These are phyloP conservation scores for Microctonus hyperodae DNA, from an alignment of 2,888 invertebrate genomes.

Conservation along the genomic window DNA sequence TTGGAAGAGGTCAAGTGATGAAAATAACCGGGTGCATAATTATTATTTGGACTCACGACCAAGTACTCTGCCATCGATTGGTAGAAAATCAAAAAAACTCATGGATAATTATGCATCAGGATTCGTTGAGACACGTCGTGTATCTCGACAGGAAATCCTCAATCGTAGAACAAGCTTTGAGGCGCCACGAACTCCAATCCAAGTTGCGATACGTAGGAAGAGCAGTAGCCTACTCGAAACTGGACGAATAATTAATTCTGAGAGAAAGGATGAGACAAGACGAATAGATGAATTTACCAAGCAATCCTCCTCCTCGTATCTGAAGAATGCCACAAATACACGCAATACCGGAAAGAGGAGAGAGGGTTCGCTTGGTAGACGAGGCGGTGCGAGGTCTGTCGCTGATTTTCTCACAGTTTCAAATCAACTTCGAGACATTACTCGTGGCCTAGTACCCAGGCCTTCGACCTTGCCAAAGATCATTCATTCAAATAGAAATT, in stretches of 20 bases:
- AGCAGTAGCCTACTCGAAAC: slow-evolving; percentile 36
- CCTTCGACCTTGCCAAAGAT: slow-evolving; percentile 59
- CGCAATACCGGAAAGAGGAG: slow-evolving; percentile 40
- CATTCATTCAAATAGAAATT: slow-evolving; percentile 39
- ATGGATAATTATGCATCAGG: slow-evolving; percentile 22
- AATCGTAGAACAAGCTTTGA: slow-evolving; percentile 45
- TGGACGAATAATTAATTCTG: slow-evolving; percentile 20
- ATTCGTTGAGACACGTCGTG: slow-evolving; percentile 37
- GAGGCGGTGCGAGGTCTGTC: slow-evolving; percentile 46
- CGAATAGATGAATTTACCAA: slow-evolving; percentile 32
- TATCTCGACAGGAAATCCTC: slow-evolving; percentile 57
- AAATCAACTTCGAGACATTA: slow-evolving; percentile 41
- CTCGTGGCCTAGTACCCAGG: slow-evolving; percentile 45
- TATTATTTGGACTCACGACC: slow-evolving; percentile 42
- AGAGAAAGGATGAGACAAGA: slow-evolving; percentile 27
- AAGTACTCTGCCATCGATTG: slow-evolving; percentile 51
- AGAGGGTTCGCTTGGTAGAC: slow-evolving; percentile 39
- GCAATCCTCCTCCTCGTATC: slow-evolving; percentile 40
- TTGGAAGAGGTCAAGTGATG: slow-evolving; percentile 31
- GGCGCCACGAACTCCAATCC: slow-evolving; percentile 16
- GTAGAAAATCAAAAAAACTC: slow-evolving; percentile 40
- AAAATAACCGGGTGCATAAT: slow-evolving; percentile 29
- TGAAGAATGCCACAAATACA: slow-evolving; percentile 39
- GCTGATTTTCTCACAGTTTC: slow-evolving; percentile 49
- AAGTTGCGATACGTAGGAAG: slow-evolving; percentile 36